These are phyloP conservation scores for Agrotis puta DNA, from an alignment of 2,888 invertebrate genomes.

Conservation along the genomic window DNA sequence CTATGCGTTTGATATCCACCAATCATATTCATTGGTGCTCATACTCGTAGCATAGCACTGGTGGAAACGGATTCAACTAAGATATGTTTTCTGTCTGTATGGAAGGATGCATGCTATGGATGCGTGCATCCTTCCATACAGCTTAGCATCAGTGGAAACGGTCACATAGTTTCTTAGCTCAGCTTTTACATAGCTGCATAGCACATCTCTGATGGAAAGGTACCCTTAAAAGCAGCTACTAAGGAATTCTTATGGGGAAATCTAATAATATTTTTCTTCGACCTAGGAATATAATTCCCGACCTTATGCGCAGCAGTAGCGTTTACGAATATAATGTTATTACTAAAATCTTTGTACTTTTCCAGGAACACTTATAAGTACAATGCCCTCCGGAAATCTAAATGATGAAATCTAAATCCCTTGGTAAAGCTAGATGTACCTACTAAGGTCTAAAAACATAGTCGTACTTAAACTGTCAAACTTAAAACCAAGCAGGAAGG, in stretches of 20 bases:
- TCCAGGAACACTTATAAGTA: neutral
- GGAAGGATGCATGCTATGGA: too few species aligned
- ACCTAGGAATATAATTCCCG: neutral
- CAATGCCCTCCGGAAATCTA: neutral
- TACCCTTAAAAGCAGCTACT: neutral
- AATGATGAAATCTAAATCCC: neutral
- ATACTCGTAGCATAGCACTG: too few species aligned
- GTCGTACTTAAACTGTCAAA: neutral
- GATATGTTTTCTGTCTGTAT: too few species aligned
- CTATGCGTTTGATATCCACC: too few species aligned
- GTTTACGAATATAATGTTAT: neutral
- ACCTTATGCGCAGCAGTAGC: neutral
- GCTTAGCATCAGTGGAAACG: too few species aligned
- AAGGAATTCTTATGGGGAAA: neutral
- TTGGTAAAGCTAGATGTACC: neutral
- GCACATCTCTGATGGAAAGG: neutral
- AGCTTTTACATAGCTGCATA: too few species aligned
- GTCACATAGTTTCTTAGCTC: too few species aligned
- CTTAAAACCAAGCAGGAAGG: slow-evolving; percentile 9
- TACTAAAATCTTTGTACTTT: neutral
- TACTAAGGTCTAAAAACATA: neutral
- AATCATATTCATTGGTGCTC: too few species aligned
- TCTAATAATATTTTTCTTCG: neutral
- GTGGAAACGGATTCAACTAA: too few species aligned
- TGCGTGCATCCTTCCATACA: too few species aligned